Percentiles rank a stretch among this genome's conserved stretches.
Conservation (phyloP, 2,888 invertebrate genomes). For the Aphidoletes aphidimyza region DNA sequence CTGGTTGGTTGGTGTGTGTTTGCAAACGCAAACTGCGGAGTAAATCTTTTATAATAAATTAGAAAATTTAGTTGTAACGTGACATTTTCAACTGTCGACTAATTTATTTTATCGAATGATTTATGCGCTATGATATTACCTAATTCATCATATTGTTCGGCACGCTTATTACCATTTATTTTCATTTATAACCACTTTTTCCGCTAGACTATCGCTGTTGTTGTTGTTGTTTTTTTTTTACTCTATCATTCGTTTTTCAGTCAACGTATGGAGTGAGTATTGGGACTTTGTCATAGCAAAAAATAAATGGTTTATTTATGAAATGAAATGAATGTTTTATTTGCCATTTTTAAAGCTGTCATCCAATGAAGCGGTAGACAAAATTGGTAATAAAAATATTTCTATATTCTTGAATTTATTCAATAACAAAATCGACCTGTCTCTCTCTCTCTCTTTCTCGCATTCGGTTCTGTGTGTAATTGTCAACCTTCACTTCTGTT, state of each 20-base stretch:
- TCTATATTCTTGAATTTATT: not conserved
- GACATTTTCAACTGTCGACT: constrained; percentile 59
- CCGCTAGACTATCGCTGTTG: not conserved
- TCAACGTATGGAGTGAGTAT: not conserved
- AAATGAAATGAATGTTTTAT: not conserved
- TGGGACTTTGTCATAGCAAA: not conserved
- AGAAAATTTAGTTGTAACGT: constrained; percentile 59
- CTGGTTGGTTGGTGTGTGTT: too few relatives aligned
- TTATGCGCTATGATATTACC: constrained; percentile 58
- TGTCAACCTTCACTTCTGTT: too few relatives aligned
- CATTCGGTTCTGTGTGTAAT: too few relatives aligned
- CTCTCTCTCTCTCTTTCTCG: too few relatives aligned
- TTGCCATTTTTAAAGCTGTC: not conserved
- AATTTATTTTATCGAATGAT: constrained; percentile 60
- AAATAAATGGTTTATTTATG: not conserved
- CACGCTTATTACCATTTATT: constrained; percentile 43
- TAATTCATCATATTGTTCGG: constrained; percentile 57
- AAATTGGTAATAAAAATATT: not conserved
- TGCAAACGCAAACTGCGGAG: not conserved
- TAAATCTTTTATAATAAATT: constrained; percentile 44
- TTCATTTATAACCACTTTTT: constrained; percentile 31
- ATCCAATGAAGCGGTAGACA: not conserved
- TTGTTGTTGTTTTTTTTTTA: not conserved
- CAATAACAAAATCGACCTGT: not conserved
- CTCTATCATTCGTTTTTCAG: not conserved